phyloP scores from a whole-genome alignment of 1,140 invertebrate species.

The Lerema accius region DNA sequence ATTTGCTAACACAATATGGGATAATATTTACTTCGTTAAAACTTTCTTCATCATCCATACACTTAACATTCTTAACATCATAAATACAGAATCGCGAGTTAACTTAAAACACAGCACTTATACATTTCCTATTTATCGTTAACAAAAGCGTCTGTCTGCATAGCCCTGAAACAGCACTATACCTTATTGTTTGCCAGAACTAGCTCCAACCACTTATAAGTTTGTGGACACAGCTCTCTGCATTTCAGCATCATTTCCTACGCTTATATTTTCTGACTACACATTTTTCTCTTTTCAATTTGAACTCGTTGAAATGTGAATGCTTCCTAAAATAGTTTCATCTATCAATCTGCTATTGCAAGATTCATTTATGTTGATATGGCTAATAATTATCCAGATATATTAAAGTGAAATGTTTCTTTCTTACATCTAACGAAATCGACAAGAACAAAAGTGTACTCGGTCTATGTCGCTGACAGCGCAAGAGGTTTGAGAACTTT shows the following conservation, averaged over 20 bases:
- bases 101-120: not conserved
- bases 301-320: not conserved
- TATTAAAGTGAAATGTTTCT: no score
- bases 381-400: no score
- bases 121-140: not conserved
- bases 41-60: no score
- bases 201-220: constrained; percentile 3
- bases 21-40: no score
- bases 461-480: not conserved
- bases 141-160: constrained; percentile 5
- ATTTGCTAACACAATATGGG: no score
- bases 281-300: not conserved
- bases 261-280: constrained; percentile 11
- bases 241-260: constrained; percentile 6
- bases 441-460: no score
- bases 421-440: no score
- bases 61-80: not conserved
- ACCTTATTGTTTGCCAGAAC: constrained; percentile 5
- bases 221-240: constrained; percentile 18
- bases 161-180: constrained; percentile 1
- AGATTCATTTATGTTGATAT: not conserved
- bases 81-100: not conserved
- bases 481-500: constrained; percentile 4
- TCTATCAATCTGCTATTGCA: not conserved
- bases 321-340: not conserved